Evolutionary conservation across 2,888 invertebrate species (phyloP).

Genomic region (Drosophila borealis): DNA sequence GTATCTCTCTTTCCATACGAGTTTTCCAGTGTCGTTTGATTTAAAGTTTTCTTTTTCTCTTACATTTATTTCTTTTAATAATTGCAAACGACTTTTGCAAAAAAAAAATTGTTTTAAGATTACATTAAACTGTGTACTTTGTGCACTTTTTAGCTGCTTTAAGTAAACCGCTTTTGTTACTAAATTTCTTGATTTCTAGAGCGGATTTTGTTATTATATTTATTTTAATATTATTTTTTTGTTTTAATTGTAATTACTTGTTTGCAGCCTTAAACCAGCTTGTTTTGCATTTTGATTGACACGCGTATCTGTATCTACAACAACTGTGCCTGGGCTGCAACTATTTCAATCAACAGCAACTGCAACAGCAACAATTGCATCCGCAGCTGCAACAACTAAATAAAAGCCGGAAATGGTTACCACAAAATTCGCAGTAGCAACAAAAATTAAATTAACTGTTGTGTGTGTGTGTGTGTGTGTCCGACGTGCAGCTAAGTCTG

Average conservation of each 20-base stretch:
- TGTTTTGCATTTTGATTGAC: conserved; percentile 71
- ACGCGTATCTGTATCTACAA: conserved; percentile 52
- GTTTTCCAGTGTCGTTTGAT: conserved; percentile 22
- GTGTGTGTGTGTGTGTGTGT: conserved; percentile 25
- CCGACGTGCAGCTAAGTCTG: conserved; percentile 39
- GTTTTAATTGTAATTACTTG: conserved; percentile 1
- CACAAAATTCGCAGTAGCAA: conserved; percentile 65
- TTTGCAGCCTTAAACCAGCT: conserved; percentile 43
- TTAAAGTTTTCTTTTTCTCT: conserved; percentile 14
- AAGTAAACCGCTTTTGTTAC: conserved; percentile 2
- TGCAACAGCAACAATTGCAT: conserved; percentile 21
- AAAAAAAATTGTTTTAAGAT: conserved; percentile 34
- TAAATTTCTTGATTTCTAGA: conserved; percentile 7
- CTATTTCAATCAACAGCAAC: conserved; percentile 17
- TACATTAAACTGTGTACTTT: conserved; percentile 53
- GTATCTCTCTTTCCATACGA: conserved; percentile 3
- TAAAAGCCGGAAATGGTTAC: conserved; percentile 32
- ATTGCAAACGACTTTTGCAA: conserved; percentile 16
- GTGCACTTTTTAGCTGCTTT: conserved; percentile 41
- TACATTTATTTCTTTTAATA: conserved; percentile 7
- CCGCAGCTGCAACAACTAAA: conserved; percentile 20
- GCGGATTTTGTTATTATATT: background rate
- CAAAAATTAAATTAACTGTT: conserved; percentile 73
- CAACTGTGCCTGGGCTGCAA: conserved; percentile 6
- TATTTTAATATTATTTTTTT: conserved; percentile 6